Percentiles rank a stretch among this genome's conserved stretches.
phyloP scores from a whole-genome alignment of 1,140 invertebrate species.

The Colletes gigas region DNA sequence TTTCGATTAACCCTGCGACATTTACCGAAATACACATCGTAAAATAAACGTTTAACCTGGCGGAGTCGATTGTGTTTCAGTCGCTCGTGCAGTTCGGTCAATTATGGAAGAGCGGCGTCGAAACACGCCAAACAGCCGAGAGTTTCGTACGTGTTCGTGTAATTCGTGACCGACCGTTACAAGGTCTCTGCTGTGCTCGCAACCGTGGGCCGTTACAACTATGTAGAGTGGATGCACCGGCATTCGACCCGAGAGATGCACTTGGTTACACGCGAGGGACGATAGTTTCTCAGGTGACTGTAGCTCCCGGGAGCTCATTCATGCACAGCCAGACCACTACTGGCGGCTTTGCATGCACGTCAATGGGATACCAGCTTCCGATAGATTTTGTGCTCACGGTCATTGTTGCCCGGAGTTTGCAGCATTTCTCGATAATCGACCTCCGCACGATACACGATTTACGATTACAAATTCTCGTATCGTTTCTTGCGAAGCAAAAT shows the following conservation, averaged over 20 bases:
- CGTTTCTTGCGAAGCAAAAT: too few relatives aligned
- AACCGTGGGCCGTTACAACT: conserved; percentile 59
- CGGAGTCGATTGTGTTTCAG: background rate
- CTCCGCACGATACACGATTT: too few relatives aligned
- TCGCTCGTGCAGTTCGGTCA: background rate
- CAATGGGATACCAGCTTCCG: conserved; percentile 66
- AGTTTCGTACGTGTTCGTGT: conserved; percentile 41
- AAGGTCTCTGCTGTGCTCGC: conserved; percentile 55
- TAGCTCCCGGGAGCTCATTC: conserved; percentile 68
- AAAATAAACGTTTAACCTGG: too few relatives aligned
- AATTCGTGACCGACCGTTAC: conserved; percentile 66
- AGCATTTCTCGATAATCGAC: background rate
- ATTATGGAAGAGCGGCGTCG: background rate
- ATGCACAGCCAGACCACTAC: conserved; percentile 57
- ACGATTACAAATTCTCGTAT: too few relatives aligned
- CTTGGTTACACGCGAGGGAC: conserved; percentile 58
- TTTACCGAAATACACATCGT: too few relatives aligned
- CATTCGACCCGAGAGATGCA: conserved; percentile 51
- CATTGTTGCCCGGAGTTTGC: background rate
- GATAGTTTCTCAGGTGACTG: conserved; percentile 68
- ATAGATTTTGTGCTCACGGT: conserved; percentile 56
- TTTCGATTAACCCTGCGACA: too few relatives aligned
- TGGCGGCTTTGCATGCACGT: conserved; percentile 67
- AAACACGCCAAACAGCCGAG: conserved; percentile 2
- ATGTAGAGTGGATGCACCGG: conserved; percentile 57